Conservation (phyloP, 2,113 vertebrate genomes). For the Aspiorhynchus laticeps region DNA sequence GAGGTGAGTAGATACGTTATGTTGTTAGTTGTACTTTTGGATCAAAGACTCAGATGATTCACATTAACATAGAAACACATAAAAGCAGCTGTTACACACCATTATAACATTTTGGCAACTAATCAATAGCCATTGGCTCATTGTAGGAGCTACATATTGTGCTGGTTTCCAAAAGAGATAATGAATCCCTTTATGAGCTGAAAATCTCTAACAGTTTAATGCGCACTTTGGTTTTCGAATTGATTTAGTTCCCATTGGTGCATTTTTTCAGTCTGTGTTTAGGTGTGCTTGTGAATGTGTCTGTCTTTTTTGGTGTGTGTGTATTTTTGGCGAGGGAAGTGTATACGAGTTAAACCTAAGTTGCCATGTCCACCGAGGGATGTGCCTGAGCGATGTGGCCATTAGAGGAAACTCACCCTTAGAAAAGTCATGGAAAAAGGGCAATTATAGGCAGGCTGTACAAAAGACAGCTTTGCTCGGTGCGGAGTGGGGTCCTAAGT, state of each 20-base stretch:
- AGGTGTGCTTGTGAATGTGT: constrained; percentile 49
- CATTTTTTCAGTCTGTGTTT: constrained; percentile 30
- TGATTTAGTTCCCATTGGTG: constrained; percentile 30
- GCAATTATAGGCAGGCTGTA: constrained; percentile 45
- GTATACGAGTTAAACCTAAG: constrained; percentile 28
- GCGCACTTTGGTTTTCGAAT: constrained; percentile 38
- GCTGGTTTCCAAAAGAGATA: constrained; percentile 51
- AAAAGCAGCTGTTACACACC: constrained; percentile 49
- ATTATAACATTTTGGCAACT: constrained; percentile 53
- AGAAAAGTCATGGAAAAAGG: constrained; percentile 49
- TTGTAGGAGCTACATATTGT: constrained; percentile 48
- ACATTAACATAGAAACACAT: constrained; percentile 44
- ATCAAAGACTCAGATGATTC: constrained; percentile 52
- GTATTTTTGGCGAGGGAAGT: neutral
- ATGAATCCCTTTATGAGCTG: constrained; percentile 51
- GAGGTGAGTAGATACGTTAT: constrained; percentile 24
- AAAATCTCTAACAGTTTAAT: constrained; percentile 49
- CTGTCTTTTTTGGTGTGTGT: neutral
- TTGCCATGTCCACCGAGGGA: constrained; percentile 49
- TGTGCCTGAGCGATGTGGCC: constrained; percentile 48
- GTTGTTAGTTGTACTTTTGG: constrained; percentile 48
- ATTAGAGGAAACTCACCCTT: constrained; percentile 49
- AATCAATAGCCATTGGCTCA: constrained; percentile 55
- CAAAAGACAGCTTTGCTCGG: constrained; percentile 37
- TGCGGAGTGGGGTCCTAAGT: constrained; percentile 32